Evolutionary conservation across 2,888 invertebrate species (phyloP), one percentile per base, ranked within the genome.

Genomic region (Zhuqinia jingwanae): DNA sequence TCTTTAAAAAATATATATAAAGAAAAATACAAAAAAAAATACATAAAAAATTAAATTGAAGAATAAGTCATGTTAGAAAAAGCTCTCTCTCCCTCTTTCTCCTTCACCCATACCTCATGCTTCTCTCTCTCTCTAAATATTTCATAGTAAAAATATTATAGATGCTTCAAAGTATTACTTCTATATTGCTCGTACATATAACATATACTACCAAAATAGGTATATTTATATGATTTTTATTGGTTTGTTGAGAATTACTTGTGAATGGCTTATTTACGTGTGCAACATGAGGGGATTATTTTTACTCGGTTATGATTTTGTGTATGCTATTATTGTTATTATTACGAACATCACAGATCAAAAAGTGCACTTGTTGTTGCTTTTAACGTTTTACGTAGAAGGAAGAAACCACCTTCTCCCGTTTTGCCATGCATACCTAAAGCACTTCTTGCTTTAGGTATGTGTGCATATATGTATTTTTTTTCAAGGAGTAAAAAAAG

Each of bases 181-280:
- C n/a, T n/a, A n/a, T n/a, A n/a, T n/a, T n/a, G n/a, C n/a, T n/a
- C n/a, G n/a, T n/a, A 5, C 36, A 36, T 36, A 50, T 11, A 50
- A 50, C 42, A 42, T 11, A 5, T 11, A 8, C 42, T 8, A 42
- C 42, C 5, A 36, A 3, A 36, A 36, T 36, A 36, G 36, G 5
- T 36, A 36, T 36, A 42, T 8, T 8, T 42, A 36, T 6, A 36
- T 36, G 36, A 8, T 36, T 36, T 36, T 3, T 36, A 36, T 36
- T 36, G 3, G 3, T 36, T 36, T 36, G 6, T 53, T 63, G 8
- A 17, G 36, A n/a, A 36, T 63, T 63, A 36, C 10, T 50, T 50
- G 53, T 68, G 82, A 82, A 82, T 82, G 82, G 47, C 58, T 73
- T 82, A 60, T 82, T 82, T 63, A 82, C 75, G 70, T 68, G 68